These are phyloP conservation scores for Macroteleia sp. DNA, from an alignment of 2,888 invertebrate species.

Conservation along the genomic window DNA sequence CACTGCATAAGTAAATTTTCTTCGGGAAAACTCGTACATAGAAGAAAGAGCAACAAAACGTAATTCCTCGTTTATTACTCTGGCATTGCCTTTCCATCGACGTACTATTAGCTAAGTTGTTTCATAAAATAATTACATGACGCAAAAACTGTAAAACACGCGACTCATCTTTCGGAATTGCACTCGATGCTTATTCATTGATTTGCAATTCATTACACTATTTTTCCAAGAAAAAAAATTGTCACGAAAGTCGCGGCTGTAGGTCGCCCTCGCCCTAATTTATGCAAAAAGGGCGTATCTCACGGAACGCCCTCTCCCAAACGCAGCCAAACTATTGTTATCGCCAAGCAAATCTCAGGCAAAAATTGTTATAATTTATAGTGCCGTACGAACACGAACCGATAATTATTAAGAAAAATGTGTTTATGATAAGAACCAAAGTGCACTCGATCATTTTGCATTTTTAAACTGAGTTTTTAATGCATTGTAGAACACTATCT, in stretches of 20 bases:
- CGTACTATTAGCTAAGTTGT: slow-evolving; percentile 30
- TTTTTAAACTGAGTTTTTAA: too few species aligned
- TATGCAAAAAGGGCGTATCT: slow-evolving; percentile 35
- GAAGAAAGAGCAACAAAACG: too few species aligned
- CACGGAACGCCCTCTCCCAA: slow-evolving; percentile 22
- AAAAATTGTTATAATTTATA: slow-evolving; percentile 18
- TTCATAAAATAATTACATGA: slow-evolving; percentile 18
- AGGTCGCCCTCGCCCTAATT: slow-evolving; percentile 12
- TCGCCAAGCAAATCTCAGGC: slow-evolving; percentile 9
- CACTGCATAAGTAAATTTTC: too few species aligned
- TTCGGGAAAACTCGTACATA: too few species aligned
- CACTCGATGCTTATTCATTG: slow-evolving; percentile 10
- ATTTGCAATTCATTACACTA: slow-evolving; percentile 20
- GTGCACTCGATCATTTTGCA: too few species aligned
- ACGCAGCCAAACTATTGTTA: slow-evolving; percentile 6
- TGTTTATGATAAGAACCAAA: background rate
- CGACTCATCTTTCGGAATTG: slow-evolving; percentile 13
- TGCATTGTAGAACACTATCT: too few species aligned
- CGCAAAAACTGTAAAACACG: slow-evolving; percentile 16
- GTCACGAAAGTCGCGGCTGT: slow-evolving; percentile 17
- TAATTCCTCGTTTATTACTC: too few species aligned
- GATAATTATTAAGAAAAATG: slow-evolving; percentile 10
- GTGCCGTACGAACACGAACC: background rate
- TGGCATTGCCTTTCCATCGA: slow-evolving; percentile 2
- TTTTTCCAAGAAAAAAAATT: slow-evolving; percentile 20